Evolutionary conservation across 2,797 vertebrate genomes (phyloP).

Genomic region (Lophotriccus pileatus): DNA sequence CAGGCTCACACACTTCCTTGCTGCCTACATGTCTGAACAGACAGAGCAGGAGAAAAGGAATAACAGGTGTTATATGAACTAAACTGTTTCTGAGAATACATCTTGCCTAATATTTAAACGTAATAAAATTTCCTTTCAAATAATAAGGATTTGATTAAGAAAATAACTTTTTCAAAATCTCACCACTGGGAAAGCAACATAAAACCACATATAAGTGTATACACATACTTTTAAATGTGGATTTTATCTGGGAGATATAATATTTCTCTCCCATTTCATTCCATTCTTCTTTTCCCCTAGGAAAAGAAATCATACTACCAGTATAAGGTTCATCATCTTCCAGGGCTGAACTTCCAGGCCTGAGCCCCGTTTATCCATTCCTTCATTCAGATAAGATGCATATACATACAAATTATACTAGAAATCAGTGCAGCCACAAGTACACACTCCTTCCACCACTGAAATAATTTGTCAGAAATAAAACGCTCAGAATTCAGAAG

Average conservation of each 20-base stretch:
- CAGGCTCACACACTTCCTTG: neutral
- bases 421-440: neutral
- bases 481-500: neutral
- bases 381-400: neutral
- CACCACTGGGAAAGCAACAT: neutral
- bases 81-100: neutral
- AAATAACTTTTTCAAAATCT: neutral
- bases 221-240: neutral
- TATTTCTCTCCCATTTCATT: neutral
- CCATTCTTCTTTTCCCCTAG: neutral
- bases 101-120: neutral
- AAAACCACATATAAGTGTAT: neutral
- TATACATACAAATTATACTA: neutral
- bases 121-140: neutral
- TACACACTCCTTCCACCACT: neutral
- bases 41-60: neutral
- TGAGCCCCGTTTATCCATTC: neutral
- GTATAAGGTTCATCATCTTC: neutral
- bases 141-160: neutral
- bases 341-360: neutral
- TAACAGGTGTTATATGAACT: neutral
- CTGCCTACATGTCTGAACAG: neutral
- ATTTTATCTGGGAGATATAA: neutral
- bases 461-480: neutral
- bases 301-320: neutral